Evolutionary conservation across 1,140 invertebrate species (phyloP).

Genomic region (Danaus plexippus): DNA sequence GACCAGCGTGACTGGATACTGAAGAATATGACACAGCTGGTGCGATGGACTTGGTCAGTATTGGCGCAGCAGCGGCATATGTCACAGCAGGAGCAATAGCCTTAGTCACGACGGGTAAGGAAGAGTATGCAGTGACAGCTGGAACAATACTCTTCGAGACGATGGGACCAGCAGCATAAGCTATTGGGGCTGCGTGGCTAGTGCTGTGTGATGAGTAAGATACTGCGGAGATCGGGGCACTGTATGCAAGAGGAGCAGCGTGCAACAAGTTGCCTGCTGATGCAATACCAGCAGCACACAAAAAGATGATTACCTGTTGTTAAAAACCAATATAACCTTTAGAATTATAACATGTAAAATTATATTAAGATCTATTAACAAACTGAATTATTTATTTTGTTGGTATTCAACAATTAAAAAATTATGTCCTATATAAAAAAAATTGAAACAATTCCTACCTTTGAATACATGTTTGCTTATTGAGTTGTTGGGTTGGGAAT

Average conservation of each 20-base stretch:
- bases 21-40: slow-evolving; percentile 24
- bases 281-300: slow-evolving; percentile 45
- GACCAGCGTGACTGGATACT: slow-evolving; percentile 18
- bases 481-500: slow-evolving; percentile 44
- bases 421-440: too few species aligned
- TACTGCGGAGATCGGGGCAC: slow-evolving; percentile 26
- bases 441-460: slow-evolving; percentile 31
- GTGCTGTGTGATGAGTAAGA: slow-evolving; percentile 21
- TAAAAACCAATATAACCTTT: slow-evolving; percentile 5
- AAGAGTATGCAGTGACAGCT: slow-evolving; percentile 20
- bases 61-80: slow-evolving; percentile 27
- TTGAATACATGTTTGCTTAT: slow-evolving; percentile 54
- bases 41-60: slow-evolving; percentile 21
- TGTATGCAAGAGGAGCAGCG: slow-evolving; percentile 34
- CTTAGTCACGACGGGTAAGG: slow-evolving; percentile 25
- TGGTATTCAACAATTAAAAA: too few species aligned
- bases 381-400: too few species aligned
- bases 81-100: slow-evolving; percentile 24
- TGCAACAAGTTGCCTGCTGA: slow-evolving; percentile 40
- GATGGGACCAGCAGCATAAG: slow-evolving; percentile 26
- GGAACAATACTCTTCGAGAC: slow-evolving; percentile 27
- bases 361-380: too few species aligned
- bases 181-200: slow-evolving; percentile 16
- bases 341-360: too few species aligned
- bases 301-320: slow-evolving; percentile 45